These are phyloP conservation scores for Apteryx owenii DNA, from an alignment of 2,113 vertebrate genomes.

Conservation along the genomic window DNA sequence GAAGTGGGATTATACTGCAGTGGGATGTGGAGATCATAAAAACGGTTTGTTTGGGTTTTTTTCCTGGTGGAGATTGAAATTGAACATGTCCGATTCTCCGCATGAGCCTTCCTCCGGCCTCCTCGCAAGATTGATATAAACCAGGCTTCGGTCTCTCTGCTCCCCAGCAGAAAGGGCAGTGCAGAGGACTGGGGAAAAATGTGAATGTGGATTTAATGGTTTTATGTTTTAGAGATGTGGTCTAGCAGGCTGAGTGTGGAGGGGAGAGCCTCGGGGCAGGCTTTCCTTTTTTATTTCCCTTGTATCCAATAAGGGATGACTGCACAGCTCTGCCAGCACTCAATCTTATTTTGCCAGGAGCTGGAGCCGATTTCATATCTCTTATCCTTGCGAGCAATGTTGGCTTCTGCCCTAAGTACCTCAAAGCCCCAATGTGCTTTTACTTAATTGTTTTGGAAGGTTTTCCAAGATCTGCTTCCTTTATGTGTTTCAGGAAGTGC, in stretches of 20 bases:
- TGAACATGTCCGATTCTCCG: constrained; percentile 31
- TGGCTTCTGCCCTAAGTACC: background rate
- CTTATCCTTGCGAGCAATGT: background rate
- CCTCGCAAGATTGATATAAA: constrained; percentile 37
- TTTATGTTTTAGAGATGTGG: constrained; percentile 4
- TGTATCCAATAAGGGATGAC: background rate
- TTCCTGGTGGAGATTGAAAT: constrained; percentile 35
- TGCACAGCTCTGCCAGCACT: background rate
- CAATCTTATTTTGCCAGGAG: background rate
- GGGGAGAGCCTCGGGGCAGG: background rate
- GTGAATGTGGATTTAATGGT: constrained; percentile 39
- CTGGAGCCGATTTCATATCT: background rate
- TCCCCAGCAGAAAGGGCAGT: constrained; percentile 45
- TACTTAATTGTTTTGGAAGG: background rate
- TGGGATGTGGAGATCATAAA: constrained; percentile 22
- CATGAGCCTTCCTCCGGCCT: background rate
- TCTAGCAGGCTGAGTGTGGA: background rate
- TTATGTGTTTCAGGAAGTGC: background rate
- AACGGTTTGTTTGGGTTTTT: background rate
- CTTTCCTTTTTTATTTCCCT: background rate
- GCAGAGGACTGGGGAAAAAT: background rate
- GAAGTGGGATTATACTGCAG: background rate
- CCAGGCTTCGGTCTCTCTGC: background rate
- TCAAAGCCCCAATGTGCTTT: background rate
- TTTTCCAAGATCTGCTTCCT: background rate